A percentile compares a stretch with the other conserved stretches of the same genome.
Conservation (phyloP, 2,113 vertebrate species). For the Hyperopisus bebe region DNA sequence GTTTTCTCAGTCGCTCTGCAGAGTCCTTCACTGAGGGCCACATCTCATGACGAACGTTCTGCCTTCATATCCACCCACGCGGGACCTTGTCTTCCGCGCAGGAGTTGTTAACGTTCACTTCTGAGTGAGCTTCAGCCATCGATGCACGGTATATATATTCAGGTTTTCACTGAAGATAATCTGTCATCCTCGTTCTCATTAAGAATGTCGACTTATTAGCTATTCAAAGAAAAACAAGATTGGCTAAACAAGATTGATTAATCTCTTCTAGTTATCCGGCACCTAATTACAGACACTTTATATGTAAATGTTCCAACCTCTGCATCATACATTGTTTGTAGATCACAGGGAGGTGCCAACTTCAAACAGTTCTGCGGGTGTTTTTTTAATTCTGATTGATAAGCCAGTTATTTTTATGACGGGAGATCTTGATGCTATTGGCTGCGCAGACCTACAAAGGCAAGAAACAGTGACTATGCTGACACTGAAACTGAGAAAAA, state of each 20-base stretch:
- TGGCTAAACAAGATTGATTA: conserved; percentile 2
- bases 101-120: neutral
- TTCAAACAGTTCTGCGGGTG: neutral
- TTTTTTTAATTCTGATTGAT: neutral
- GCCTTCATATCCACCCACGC: neutral
- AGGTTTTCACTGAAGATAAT: neutral
- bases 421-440: neutral
- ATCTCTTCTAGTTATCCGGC: neutral
- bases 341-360: neutral
- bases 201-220: neutral
- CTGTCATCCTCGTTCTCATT: neutral
- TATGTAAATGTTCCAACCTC: neutral
- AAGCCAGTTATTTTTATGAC: neutral
- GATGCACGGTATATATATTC: neutral
- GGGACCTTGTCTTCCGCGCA: neutral
- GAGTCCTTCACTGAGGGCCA: neutral
- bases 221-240: neutral
- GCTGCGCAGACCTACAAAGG: neutral
- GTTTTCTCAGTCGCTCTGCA: neutral
- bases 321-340: neutral
- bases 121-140: neutral
- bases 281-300: conserved; percentile 2
- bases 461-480: neutral
- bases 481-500: neutral
- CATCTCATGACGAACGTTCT: neutral